These are phyloP conservation scores for Macquaria ambigua DNA, from an alignment of 2,113 vertebrate species.

Conservation along the genomic window DNA sequence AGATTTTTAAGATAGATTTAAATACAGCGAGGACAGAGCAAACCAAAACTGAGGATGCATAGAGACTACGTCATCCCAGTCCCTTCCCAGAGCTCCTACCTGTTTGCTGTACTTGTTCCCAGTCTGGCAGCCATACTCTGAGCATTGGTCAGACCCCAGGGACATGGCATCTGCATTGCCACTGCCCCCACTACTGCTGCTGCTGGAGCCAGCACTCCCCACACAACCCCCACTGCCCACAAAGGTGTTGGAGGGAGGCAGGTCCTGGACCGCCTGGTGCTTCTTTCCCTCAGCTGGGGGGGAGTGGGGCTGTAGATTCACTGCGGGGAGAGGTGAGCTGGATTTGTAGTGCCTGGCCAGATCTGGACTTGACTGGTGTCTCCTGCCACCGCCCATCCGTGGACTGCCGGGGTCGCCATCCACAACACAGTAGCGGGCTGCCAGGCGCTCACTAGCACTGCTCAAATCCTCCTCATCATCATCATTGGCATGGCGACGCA, in stretches of 20 bases:
- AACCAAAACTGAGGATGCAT: not conserved
- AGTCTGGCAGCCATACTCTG: conserved; percentile 97
- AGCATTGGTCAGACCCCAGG: conserved; percentile 97
- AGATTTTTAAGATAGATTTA: conserved; percentile 34
- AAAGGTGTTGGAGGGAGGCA: conserved; percentile 98
- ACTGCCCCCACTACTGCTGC: conserved; percentile 81
- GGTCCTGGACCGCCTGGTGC: conserved; percentile 97
- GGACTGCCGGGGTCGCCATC: conserved; percentile 92
- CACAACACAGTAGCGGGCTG: conserved; percentile 93
- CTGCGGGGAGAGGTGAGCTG: conserved; percentile 94
- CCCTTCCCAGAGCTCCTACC: conserved; percentile 84
- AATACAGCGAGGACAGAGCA: not conserved
- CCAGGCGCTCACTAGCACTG: conserved; percentile 93
- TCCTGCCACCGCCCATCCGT: conserved; percentile 89
- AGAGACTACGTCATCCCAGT: not conserved
- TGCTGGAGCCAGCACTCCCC: conserved; percentile 81
- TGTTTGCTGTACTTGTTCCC: conserved; percentile 98
- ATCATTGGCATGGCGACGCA: conserved; percentile 79
- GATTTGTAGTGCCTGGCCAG: conserved; percentile 97
- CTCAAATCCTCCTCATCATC: conserved; percentile 86
- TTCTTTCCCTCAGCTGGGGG: conserved; percentile 95
- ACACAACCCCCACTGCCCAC: conserved; percentile 90
- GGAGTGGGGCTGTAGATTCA: conserved; percentile 96
- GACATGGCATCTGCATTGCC: conserved; percentile 93
- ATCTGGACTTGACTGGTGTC: conserved; percentile 93